Conservation (phyloP, 1,140 invertebrate genomes). For the Drosophila azteca region DNA sequence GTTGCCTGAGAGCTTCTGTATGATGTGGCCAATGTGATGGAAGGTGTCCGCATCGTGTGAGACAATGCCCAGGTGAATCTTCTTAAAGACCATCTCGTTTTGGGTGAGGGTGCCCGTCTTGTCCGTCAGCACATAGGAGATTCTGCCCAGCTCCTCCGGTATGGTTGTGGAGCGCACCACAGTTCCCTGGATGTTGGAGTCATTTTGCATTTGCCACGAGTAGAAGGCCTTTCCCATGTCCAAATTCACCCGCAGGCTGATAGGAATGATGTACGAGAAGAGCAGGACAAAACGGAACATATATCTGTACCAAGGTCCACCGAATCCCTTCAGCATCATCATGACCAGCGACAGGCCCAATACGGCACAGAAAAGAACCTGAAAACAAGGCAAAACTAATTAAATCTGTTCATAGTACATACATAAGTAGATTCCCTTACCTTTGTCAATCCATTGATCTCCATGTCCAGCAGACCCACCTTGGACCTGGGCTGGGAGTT, state of each 20-base stretch:
- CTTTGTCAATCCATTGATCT: constrained; percentile 98
- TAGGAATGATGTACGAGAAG: constrained; percentile 99
- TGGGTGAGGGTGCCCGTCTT: constrained; percentile 99
- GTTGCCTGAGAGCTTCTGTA: constrained; percentile 81
- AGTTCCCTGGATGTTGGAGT: constrained; percentile 96
- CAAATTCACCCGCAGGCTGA: constrained; percentile 98
- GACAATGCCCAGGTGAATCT: constrained; percentile 95
- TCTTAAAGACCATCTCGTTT: constrained; percentile 99
- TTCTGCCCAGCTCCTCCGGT: constrained; percentile 98
- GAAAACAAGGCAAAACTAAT: constrained; percentile 6
- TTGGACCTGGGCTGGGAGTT: constrained; percentile 97
- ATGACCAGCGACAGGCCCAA: constrained; percentile 95
- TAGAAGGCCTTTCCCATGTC: constrained; percentile 99
- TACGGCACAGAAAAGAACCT: constrained; percentile 96
- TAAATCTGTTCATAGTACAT: background rate
- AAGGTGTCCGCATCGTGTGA: constrained; percentile 95
- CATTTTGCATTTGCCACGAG: constrained; percentile 97
- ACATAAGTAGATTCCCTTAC: constrained; percentile 69
- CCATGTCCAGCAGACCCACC: constrained; percentile 96
- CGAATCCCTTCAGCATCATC: constrained; percentile 97
- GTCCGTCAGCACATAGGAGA: constrained; percentile 97
- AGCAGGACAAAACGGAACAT: constrained; percentile 98
- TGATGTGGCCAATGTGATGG: constrained; percentile 82
- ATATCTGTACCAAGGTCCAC: constrained; percentile 98
- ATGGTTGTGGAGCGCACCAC: constrained; percentile 99